These are phyloP conservation scores for Elgonia sp. DNA, from an alignment of 2,888 invertebrate species.

Conservation along the genomic window DNA sequence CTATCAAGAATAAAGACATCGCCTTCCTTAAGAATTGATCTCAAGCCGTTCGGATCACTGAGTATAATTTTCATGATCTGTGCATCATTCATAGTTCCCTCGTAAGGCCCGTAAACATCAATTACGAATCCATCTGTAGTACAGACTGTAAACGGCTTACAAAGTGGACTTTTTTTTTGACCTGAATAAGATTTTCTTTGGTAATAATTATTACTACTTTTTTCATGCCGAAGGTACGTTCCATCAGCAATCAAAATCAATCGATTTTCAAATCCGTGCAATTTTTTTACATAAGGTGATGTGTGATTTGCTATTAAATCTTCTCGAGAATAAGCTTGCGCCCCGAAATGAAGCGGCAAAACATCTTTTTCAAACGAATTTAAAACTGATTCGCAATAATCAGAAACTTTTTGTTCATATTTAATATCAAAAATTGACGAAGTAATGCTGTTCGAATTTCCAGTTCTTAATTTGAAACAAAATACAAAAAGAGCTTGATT, in stretches of 20 bases:
- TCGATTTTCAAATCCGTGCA: slow-evolving; percentile 33
- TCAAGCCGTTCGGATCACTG: slow-evolving; percentile 49
- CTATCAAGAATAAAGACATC: slow-evolving; percentile 58
- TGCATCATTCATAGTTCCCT: slow-evolving; percentile 18
- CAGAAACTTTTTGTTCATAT: slow-evolving; percentile 10
- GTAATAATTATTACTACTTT: slow-evolving; percentile 42
- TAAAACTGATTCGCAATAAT: slow-evolving; percentile 12
- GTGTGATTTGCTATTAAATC: slow-evolving; percentile 31
- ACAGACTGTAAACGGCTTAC: slow-evolving; percentile 36
- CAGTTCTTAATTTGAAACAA: slow-evolving; percentile 21
- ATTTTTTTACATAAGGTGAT: slow-evolving; percentile 25
- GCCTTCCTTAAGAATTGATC: slow-evolving; percentile 32
- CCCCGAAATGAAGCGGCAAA: slow-evolving; percentile 21
- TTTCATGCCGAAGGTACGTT: slow-evolving; percentile 37
- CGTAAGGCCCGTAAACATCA: slow-evolving; percentile 19
- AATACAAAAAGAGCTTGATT: slow-evolving; percentile 31
- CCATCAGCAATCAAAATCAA: slow-evolving; percentile 24
- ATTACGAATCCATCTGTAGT: slow-evolving; percentile 31
- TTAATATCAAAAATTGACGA: slow-evolving; percentile 14
- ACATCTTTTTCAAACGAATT: slow-evolving; percentile 26
- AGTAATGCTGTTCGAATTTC: slow-evolving; percentile 8
- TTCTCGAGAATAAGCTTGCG: slow-evolving; percentile 23
- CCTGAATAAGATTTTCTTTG: slow-evolving; percentile 35
- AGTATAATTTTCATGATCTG: slow-evolving; percentile 50
- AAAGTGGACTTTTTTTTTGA: slow-evolving; percentile 13